phyloP scores from a whole-genome alignment of 2,797 vertebrate species.

The Uromys caudimaculatus region DNA sequence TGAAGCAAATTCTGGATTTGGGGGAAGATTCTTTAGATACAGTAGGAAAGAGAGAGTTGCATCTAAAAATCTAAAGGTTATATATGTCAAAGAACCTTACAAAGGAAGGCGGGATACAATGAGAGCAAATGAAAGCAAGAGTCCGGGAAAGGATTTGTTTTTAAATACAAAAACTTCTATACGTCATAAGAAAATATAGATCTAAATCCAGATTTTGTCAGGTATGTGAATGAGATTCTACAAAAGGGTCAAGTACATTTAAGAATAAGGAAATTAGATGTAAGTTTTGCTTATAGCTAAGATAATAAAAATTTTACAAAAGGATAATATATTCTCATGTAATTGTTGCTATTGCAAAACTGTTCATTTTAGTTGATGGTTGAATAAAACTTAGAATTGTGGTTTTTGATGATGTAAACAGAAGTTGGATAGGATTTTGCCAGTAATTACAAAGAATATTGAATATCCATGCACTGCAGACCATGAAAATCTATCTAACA shows the following conservation, averaged over 20 bases:
- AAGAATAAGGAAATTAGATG: slow-evolving; percentile 32
- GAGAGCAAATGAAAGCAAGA: slow-evolving; percentile 12
- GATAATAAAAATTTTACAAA: slow-evolving; percentile 60
- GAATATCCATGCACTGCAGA: background rate
- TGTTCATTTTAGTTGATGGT: background rate
- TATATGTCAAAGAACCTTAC: background rate
- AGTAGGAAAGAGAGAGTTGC: background rate
- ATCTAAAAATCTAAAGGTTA: background rate
- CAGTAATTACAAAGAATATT: slow-evolving; percentile 42
- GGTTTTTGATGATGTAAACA: slow-evolving; percentile 31
- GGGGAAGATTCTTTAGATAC: slow-evolving; percentile 20
- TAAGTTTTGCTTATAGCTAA: slow-evolving; percentile 49
- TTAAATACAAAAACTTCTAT: slow-evolving; percentile 22
- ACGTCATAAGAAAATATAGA: slow-evolving; percentile 34
- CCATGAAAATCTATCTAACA: background rate
- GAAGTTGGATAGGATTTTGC: background rate
- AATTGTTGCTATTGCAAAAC: slow-evolving; percentile 1
- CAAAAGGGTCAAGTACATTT: slow-evolving; percentile 19
- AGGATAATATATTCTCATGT: background rate
- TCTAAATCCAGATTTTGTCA: slow-evolving; percentile 46
- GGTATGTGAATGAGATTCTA: background rate
- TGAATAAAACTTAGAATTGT: slow-evolving; percentile 37
- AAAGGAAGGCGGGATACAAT: background rate
- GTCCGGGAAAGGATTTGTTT: background rate
- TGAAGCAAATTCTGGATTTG: slow-evolving; percentile 5